Conservation (phyloP, 2,797 vertebrate species). For the Aselliscus stoliczkanus region DNA sequence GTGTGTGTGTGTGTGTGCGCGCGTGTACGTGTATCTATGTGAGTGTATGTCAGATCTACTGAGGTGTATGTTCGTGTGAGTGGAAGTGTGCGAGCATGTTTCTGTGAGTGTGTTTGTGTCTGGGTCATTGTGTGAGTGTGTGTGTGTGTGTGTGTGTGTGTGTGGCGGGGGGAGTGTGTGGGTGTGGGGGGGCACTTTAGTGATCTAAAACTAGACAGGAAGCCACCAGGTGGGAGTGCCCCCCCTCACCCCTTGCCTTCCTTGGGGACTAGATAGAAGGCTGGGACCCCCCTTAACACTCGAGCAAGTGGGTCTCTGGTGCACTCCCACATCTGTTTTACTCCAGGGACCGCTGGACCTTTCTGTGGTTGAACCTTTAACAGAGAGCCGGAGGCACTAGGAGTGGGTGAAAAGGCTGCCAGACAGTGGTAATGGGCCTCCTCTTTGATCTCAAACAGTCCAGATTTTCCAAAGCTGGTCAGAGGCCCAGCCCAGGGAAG, state of each 20-base stretch:
- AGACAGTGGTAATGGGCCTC: neutral
- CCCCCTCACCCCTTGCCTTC: neutral
- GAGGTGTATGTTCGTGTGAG: neutral
- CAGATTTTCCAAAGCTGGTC: neutral
- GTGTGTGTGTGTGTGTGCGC: neutral
- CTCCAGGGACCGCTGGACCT: neutral
- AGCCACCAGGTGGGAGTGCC: neutral
- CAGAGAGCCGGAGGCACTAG: neutral
- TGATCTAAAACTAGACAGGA: neutral
- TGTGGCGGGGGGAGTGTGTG: neutral
- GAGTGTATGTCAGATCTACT: neutral
- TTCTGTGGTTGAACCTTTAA: neutral
- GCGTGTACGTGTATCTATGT: neutral
- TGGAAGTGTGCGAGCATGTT: neutral
- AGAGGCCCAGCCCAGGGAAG: conserved; percentile 49
- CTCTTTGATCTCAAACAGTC: neutral
- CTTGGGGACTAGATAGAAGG: neutral
- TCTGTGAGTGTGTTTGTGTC: neutral
- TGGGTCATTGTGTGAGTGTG: neutral
- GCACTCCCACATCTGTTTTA: neutral
- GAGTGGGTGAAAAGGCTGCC: neutral
- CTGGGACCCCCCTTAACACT: neutral
- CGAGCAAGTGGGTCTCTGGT: neutral
- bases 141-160: neutral
- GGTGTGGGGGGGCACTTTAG: neutral